Conservation (phyloP, 2,797 vertebrate species). For the Iguana delicatissima region DNA sequence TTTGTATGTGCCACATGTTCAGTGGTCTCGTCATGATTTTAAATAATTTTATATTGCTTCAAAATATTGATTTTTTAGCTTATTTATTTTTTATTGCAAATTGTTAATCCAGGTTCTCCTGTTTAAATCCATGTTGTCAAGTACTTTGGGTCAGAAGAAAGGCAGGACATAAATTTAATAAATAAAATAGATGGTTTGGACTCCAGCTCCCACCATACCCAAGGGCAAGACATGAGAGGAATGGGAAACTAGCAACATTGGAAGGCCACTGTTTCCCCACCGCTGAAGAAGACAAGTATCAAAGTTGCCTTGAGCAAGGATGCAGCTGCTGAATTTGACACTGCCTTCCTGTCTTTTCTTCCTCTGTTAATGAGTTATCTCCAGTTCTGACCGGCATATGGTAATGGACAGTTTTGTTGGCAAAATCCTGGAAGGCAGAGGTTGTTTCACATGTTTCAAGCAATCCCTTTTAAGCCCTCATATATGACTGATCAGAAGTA, state of each 20-base stretch:
- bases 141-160: too few species aligned
- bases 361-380: not conserved
- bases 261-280: not conserved
- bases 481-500: conserved; percentile 86
- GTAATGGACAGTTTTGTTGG: not conserved
- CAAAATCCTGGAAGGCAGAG: conserved; percentile 18
- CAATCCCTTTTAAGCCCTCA: conserved; percentile 82
- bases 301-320: not conserved
- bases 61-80: too few species aligned
- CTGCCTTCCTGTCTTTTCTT: not conserved
- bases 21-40: too few species aligned
- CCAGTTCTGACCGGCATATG: not conserved
- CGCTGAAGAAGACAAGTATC: not conserved
- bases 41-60: too few species aligned
- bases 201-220: not conserved
- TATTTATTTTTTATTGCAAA: too few species aligned
- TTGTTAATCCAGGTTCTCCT: too few species aligned
- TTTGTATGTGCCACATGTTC: too few species aligned
- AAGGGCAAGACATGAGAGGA: not conserved
- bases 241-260: not conserved
- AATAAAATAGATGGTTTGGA: not conserved
- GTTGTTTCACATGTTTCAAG: conserved; percentile 63
- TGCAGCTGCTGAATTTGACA: not conserved
- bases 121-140: too few species aligned
- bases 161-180: too few species aligned